These are phyloP conservation scores for Triplophysa bombifrons DNA, from an alignment of 2,797 vertebrate species.

Conservation along the genomic window DNA sequence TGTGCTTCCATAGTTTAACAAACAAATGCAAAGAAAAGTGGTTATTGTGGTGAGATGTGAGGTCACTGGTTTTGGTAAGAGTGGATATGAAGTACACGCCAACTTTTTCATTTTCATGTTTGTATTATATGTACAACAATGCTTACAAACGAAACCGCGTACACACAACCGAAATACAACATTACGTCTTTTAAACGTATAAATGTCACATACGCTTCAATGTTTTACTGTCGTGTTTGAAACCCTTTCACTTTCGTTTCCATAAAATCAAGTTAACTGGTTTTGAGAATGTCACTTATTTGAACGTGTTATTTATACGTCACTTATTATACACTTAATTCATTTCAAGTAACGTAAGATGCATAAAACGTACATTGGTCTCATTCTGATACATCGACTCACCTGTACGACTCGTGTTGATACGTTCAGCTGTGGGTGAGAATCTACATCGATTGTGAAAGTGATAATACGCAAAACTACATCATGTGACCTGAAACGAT, in stretches of 20 bases:
- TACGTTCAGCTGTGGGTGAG: background rate
- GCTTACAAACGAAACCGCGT: too few relatives aligned
- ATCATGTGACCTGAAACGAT: background rate
- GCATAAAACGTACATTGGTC: too few relatives aligned
- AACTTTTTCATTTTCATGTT: too few relatives aligned
- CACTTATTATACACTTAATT: background rate
- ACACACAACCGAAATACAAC: background rate
- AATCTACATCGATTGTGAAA: background rate
- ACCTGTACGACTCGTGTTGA: background rate
- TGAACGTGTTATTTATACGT: too few relatives aligned
- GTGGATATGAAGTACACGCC: too few relatives aligned
- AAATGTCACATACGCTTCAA: background rate
- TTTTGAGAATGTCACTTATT: background rate
- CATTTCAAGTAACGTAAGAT: background rate
- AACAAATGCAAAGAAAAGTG: too few relatives aligned
- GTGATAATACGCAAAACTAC: background rate
- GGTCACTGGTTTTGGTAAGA: too few relatives aligned
- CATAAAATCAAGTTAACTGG: background rate
- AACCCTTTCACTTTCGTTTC: constrained; percentile 28
- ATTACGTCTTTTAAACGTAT: background rate
- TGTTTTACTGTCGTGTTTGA: background rate
- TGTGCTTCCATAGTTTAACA: too few relatives aligned
- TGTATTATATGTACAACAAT: too few relatives aligned
- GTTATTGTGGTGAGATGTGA: too few relatives aligned
- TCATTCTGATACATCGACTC: background rate